phyloP scores from a whole-genome alignment of 1,140 invertebrate species.

The Bombus huntii region DNA sequence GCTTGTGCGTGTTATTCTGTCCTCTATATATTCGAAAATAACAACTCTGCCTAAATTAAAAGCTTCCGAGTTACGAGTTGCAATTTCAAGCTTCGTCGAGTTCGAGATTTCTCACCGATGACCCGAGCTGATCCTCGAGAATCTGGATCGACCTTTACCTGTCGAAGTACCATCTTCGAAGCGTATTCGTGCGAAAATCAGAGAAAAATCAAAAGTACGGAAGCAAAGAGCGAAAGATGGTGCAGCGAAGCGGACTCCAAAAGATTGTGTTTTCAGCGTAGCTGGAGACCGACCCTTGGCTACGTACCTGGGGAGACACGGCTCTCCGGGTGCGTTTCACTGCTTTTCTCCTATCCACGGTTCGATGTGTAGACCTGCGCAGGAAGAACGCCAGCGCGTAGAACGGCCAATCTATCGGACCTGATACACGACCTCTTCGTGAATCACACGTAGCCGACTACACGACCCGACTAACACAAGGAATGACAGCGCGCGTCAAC shows the following conservation, averaged over 20 bases:
- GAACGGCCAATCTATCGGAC: neutral
- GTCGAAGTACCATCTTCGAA: no score
- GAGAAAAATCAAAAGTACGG: no score
- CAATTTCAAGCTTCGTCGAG: no score
- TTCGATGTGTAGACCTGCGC: neutral
- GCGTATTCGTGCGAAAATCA: no score
- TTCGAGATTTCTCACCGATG: no score
- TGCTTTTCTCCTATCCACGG: neutral
- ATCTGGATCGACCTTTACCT: no score
- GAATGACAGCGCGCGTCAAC: conserved; percentile 17
- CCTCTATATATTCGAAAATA: no score
- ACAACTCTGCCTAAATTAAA: no score
- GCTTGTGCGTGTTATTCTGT: no score
- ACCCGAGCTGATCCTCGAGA: accelerated
- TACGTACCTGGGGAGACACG: conserved; percentile 21
- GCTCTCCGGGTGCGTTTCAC: neutral
- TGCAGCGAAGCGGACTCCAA: no score
- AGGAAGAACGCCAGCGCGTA: neutral
- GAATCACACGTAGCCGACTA: neutral
- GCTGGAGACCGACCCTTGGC: neutral
- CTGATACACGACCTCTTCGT: neutral
- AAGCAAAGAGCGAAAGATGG: no score
- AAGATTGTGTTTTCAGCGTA: accelerated
- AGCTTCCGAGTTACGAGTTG: no score
- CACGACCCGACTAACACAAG: conserved; percentile 17